These are phyloP conservation scores for Apus apus DNA, from an alignment of 2,113 vertebrate species.

Conservation along the genomic window DNA sequence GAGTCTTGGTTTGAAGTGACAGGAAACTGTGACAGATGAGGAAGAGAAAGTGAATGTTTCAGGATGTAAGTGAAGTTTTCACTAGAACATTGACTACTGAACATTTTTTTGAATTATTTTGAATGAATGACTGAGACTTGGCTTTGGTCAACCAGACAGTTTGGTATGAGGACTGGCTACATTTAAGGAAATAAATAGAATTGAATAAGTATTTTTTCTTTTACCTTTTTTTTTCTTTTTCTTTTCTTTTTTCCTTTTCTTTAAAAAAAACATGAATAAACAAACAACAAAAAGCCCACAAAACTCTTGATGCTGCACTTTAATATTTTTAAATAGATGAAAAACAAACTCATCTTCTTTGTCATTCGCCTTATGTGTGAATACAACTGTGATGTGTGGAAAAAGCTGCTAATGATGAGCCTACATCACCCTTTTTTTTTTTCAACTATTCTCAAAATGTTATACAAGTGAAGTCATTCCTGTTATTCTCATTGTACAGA, in stretches of 20 bases:
- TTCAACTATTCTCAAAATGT: neutral
- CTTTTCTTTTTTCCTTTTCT: neutral
- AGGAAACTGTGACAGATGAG: neutral
- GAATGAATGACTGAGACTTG: neutral
- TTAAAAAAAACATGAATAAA: too few species aligned
- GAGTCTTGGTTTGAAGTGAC: neutral
- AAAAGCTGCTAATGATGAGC: neutral
- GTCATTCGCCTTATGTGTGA: neutral
- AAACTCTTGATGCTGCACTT: neutral
- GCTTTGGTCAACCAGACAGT: neutral
- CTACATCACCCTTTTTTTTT: neutral
- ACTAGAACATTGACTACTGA: neutral
- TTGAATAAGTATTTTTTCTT: neutral
- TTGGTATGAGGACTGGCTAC: neutral
- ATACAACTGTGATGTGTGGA: neutral
- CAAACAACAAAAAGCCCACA: too few species aligned
- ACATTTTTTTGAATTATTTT: neutral
- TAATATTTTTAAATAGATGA: neutral
- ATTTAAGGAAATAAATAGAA: neutral
- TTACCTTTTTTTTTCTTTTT: fast-evolving
- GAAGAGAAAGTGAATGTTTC: neutral
- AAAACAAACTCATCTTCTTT: neutral
- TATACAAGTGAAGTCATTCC: neutral
- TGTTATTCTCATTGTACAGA: neutral
- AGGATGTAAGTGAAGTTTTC: neutral